A percentile compares a stretch with the other conserved stretches of the same genome.
These are phyloP conservation scores for Acanthis flammea DNA, from an alignment of 2,797 vertebrate genomes.

Conservation along the genomic window DNA sequence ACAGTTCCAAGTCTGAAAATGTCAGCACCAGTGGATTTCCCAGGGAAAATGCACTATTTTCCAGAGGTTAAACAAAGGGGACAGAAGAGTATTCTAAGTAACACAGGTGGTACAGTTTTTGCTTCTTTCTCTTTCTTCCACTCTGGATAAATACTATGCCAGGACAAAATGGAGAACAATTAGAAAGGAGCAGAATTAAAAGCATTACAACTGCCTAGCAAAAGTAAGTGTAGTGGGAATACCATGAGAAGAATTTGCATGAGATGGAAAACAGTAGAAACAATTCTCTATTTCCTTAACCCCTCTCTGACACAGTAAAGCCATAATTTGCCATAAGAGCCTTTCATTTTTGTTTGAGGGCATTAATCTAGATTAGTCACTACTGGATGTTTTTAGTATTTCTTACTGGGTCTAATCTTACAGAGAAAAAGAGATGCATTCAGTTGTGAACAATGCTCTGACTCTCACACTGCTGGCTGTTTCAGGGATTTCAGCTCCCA, in stretches of 20 bases:
- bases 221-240: not conserved
- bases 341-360: not conserved
- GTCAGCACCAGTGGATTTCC: not conserved
- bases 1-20: not conserved
- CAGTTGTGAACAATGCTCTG: not conserved
- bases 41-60: not conserved
- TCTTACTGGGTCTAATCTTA: not conserved
- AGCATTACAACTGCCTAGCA: not conserved
- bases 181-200: not conserved
- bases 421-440: not conserved
- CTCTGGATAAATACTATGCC: not conserved
- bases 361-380: not conserved
- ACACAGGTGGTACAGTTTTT: not conserved
- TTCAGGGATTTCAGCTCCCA: not conserved
- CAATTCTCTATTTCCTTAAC: not conserved
- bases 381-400: not conserved
- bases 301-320: not conserved
- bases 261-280: not conserved
- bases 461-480: not conserved
- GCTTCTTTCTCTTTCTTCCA: not conserved
- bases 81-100: not conserved
- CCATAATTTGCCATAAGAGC: not conserved
- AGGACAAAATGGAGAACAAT: not conserved
- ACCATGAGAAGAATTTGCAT: not conserved
- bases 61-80: not conserved